Evolutionary conservation across 2,113 vertebrate genomes (phyloP), one percentile per base, ranked within the genome.

Genomic region (Motacilla alba): DNA sequence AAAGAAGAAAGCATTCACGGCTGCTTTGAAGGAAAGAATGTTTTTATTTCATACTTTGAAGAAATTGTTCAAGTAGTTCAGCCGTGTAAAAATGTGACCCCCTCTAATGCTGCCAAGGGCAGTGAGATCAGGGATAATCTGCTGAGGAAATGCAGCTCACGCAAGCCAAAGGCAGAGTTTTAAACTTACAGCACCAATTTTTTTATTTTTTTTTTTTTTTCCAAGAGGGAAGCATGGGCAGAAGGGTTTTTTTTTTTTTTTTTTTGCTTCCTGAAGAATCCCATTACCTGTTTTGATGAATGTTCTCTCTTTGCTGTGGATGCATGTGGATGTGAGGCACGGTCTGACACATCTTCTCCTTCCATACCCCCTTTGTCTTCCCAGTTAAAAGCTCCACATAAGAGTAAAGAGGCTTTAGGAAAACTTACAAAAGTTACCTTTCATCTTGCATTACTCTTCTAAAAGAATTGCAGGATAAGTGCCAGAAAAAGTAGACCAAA

Each of bases 41-140:
- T 88, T 96, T 96, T 94, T 81, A 95, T 95, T 96, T 96, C 90
- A 70, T 94, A 92, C 95, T 96, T 96, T 83, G 92, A 96, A 96
- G 92, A 92, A 96, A 95, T 92, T 94, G 90, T 95, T 96, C 84
- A 59, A 91, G 91, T 90, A 84, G 94, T 94, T 95, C 93, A 96
- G 83, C 94, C 2, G 58, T 97, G 85, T 92, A 83, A 96, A 97
- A 96, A 92, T 96, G 92, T 97, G 94, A 97, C 92, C 93, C 72
- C 72, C 83, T 95, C 87, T 96, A 96, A 96, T 94, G 94, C 92
- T 93, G 85, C 94, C 94, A 96, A 95, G 96, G 90, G 93, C 94
- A 87, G 87, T 86, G 88, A 94, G 94, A 96, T 95, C 87, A 92
- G 93, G 82, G 72, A 96, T 93, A 95, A 96, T 96, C 94, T 93